Conservation (phyloP, 2,113 vertebrate species). For the Pogonocichla stellata region DNA sequence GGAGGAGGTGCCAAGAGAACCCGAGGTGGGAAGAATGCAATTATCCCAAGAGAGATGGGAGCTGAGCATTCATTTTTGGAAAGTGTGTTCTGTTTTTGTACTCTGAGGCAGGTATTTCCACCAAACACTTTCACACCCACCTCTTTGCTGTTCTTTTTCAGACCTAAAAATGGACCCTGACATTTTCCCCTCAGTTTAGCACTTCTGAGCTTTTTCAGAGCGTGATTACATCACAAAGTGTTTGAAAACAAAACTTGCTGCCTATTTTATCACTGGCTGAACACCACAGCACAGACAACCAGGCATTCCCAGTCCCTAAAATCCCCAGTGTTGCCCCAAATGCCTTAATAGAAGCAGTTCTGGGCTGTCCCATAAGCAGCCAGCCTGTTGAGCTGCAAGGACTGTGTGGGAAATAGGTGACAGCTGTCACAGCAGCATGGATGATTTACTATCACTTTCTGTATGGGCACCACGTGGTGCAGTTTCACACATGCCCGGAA, state of each 20-base stretch:
- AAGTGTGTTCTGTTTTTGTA: background rate
- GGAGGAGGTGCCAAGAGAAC: background rate
- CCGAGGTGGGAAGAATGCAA: background rate
- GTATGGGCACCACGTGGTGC: background rate
- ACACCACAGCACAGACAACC: background rate
- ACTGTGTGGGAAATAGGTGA: fast-evolving
- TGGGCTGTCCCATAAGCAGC: background rate
- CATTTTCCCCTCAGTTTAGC: background rate
- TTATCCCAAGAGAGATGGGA: conserved; percentile 18
- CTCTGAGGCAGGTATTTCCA: background rate
- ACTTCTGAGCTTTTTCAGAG: background rate
- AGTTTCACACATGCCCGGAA: background rate
- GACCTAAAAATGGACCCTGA: background rate
- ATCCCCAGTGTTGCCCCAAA: background rate
- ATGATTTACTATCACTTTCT: conserved; percentile 13
- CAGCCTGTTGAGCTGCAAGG: background rate
- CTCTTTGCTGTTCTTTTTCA: background rate
- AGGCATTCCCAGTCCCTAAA: background rate
- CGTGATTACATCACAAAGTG: background rate
- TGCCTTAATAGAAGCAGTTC: background rate
- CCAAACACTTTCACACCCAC: background rate
- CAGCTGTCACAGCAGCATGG: background rate
- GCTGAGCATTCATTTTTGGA: background rate
- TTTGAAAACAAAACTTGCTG: background rate
- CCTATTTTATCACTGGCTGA: background rate